Conservation (phyloP, 1,140 invertebrate species). For the Danaus melanippus region DNA sequence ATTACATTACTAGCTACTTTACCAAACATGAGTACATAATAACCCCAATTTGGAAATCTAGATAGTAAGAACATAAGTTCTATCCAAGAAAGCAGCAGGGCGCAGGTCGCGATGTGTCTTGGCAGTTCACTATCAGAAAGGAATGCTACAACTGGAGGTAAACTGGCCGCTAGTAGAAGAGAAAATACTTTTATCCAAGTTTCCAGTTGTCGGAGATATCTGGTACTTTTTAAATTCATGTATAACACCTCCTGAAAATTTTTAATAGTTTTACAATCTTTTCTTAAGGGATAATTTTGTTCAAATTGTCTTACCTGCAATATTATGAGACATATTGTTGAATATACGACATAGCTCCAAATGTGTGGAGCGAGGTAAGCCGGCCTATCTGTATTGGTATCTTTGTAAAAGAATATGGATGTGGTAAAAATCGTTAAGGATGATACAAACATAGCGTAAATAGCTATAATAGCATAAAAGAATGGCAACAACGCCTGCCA, state of each 20-base stretch:
- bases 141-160: conserved; percentile 35
- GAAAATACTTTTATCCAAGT: conserved; percentile 67
- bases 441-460: conserved; percentile 66
- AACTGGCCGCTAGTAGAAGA: conserved; percentile 36
- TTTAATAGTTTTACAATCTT: conserved; percentile 17
- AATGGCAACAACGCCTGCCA: conserved; percentile 70
- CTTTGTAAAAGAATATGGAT: conserved; percentile 56
- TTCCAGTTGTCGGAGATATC: conserved; percentile 64
- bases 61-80: conserved; percentile 72
- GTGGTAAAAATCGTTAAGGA: conserved; percentile 54
- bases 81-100: conserved; percentile 70
- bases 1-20: conserved; percentile 67
- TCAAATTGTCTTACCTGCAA: conserved; percentile 43
- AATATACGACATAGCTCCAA: conserved; percentile 50
- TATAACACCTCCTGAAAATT: conserved; percentile 68
- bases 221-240: conserved; percentile 51
- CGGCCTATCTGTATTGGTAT: conserved; percentile 36
- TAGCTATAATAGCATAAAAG: conserved; percentile 67
- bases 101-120: conserved; percentile 66
- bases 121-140: conserved; percentile 51
- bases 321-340: conserved; percentile 40
- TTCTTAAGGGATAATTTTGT: too few species aligned
- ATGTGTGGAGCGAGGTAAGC: conserved; percentile 30
- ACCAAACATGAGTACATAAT: conserved; percentile 72
- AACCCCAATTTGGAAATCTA: conserved; percentile 70